Evolutionary conservation across 2,888 invertebrate genomes (phyloP).

Genomic region (Tuberolachnus salignus): DNA sequence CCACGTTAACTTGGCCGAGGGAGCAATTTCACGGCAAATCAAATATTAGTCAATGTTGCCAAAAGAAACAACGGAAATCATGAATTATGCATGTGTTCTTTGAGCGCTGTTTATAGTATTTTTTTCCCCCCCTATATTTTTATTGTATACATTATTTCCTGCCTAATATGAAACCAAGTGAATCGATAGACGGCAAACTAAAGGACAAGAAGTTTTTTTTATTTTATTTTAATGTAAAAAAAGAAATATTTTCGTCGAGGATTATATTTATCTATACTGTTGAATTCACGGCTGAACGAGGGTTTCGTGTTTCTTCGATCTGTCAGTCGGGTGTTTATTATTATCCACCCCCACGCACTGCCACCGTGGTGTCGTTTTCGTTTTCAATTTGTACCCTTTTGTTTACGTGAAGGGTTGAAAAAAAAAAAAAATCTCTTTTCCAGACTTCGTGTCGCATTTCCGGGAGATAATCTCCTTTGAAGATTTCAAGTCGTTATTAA

Average conservation of each 20-base stretch:
- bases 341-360: constrained; percentile 33
- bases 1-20: constrained; percentile 6
- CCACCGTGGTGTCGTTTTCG: constrained; percentile 48
- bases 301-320: constrained; percentile 50
- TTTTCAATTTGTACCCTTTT: constrained; percentile 55
- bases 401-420: constrained; percentile 32
- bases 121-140: constrained; percentile 27
- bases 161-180: constrained; percentile 47
- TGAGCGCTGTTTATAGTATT: constrained; percentile 33
- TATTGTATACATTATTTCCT: constrained; percentile 25
- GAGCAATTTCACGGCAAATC: constrained; percentile 32
- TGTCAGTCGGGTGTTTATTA: constrained; percentile 52
- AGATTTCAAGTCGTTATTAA: constrained; percentile 54
- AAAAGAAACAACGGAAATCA: constrained; percentile 49
- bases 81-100: constrained; percentile 48
- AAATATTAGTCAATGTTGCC: constrained; percentile 49
- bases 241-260: constrained; percentile 31
- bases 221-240: constrained; percentile 40
- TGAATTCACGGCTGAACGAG: constrained; percentile 9
- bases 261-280: constrained; percentile 45
- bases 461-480: constrained; percentile 36
- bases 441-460: constrained; percentile 41
- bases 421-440: constrained; percentile 48
- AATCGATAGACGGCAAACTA: constrained; percentile 45
- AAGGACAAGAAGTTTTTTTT: constrained; percentile 35